Evolutionary conservation across 1,140 invertebrate species (phyloP), one percentile per base, ranked within the genome.

Genomic region (Leptinotarsa defecta): DNA sequence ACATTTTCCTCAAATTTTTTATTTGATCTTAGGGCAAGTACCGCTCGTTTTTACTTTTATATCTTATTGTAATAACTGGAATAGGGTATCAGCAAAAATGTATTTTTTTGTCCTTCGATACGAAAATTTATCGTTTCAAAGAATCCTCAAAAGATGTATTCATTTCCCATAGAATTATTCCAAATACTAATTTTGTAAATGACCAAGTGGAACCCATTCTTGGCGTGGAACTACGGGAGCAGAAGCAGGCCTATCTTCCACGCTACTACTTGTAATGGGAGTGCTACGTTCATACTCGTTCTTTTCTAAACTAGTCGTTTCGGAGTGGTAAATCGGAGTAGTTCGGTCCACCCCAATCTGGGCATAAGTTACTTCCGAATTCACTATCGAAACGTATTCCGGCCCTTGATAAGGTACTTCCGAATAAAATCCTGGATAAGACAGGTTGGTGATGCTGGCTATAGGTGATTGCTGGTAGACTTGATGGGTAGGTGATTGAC

Each of bases 401-500:
- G 82, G 76, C 68, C 76, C 79, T 70, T 85, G 84, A 74, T 85
- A 85, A 64, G 82, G 80, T 8, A 82, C 84, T 68, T 84, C 83
- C 34, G 77, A 81, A 78, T 85, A 86, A 76, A 85, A 86, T 20
- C 82, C 78, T 0, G 83, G 77, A 65, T 85, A 85, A 8, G 83
- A 81, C n/a, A 85, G 65, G 74, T 84, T 85, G 3, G 83, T 82
- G 43, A 85, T 73, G 74, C 84, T 85, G n/a, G 80, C 75, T 11
- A 86, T 80, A 1, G 83, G 80, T 17, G 79, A 73, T 57, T 81
- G 81, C 74, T 85, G 83, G 73, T 85, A 85, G 27, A 84, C 81
- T 74, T 85, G 85, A 72, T 84, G 84, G 71, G 70, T 84, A 61
- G 84, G 84, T 13, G 84, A 85, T 77, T 85, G 84, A 65, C 80